These are phyloP conservation scores for Callipepla californica DNA, from an alignment of 2,113 vertebrate genomes.

Conservation along the genomic window DNA sequence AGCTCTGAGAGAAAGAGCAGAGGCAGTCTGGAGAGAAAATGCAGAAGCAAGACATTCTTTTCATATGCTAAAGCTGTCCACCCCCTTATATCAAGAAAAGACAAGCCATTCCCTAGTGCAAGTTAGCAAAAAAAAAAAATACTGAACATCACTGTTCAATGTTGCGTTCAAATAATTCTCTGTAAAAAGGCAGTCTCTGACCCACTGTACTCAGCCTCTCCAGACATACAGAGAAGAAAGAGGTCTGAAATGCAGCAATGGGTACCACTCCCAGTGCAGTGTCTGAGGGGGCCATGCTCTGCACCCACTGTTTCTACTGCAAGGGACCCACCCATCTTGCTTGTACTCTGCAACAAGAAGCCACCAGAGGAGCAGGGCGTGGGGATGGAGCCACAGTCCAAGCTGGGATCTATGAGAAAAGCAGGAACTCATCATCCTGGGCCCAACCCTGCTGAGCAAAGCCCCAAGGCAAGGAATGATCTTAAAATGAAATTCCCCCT, in stretches of 20 bases:
- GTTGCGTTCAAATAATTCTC: neutral
- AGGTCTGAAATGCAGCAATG: neutral
- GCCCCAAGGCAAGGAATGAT: neutral
- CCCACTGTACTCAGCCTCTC: neutral
- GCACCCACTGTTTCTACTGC: neutral
- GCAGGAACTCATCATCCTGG: neutral
- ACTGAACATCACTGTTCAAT: neutral
- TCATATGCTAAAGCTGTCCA: slow-evolving; percentile 50
- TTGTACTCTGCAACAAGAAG: neutral
- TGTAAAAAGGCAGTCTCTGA: neutral
- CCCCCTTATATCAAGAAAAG: slow-evolving; percentile 45
- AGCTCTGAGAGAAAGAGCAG: neutral
- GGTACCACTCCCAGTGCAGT: rapidly evolving
- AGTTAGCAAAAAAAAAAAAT: neutral
- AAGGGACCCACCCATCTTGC: neutral
- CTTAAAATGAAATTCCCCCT: neutral
- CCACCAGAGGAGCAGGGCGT: neutral
- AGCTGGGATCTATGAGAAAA: neutral
- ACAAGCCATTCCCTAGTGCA: slow-evolving; percentile 9
- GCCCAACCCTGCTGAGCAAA: neutral
- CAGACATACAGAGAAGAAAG: neutral
- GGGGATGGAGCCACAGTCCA: rapidly evolving
- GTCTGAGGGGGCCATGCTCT: rapidly evolving
- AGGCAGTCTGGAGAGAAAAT: slow-evolving; percentile 3
- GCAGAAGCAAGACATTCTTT: slow-evolving; percentile 34